Conservation (phyloP, 2,797 vertebrate species). For the Halcyon leucocephala region DNA sequence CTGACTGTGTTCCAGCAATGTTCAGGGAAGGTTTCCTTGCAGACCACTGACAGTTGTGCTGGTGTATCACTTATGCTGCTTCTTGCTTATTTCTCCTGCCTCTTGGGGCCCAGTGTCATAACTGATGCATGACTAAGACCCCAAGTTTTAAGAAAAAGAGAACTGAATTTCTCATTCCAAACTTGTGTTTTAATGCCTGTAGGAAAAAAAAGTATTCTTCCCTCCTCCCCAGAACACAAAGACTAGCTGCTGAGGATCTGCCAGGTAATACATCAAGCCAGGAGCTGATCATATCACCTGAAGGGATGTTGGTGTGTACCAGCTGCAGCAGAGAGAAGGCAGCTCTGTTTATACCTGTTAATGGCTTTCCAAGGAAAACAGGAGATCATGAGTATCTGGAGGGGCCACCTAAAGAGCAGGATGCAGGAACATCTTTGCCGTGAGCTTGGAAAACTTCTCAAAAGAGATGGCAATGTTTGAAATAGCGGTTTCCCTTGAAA, state of each 20-base stretch:
- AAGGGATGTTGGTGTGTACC: neutral
- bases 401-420: neutral
- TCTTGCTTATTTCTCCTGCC: neutral
- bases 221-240: neutral
- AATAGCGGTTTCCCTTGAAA: conserved; percentile 6
- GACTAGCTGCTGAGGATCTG: neutral
- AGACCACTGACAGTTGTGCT: neutral
- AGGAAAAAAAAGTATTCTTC: neutral
- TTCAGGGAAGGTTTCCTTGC: neutral
- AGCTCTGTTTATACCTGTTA: neutral
- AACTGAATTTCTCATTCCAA: neutral
- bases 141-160: neutral
- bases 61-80: neutral
- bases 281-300: neutral
- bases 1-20: neutral
- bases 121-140: neutral
- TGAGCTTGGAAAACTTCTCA: neutral
- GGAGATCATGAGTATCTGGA: neutral
- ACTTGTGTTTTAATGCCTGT: neutral
- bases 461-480: neutral
- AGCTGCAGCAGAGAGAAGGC: neutral
- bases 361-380: neutral
- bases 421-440: neutral
- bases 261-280: rapidly evolving
- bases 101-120: neutral